Conservation (phyloP, 2,888 invertebrate genomes). For the Tortrix viridana region DNA sequence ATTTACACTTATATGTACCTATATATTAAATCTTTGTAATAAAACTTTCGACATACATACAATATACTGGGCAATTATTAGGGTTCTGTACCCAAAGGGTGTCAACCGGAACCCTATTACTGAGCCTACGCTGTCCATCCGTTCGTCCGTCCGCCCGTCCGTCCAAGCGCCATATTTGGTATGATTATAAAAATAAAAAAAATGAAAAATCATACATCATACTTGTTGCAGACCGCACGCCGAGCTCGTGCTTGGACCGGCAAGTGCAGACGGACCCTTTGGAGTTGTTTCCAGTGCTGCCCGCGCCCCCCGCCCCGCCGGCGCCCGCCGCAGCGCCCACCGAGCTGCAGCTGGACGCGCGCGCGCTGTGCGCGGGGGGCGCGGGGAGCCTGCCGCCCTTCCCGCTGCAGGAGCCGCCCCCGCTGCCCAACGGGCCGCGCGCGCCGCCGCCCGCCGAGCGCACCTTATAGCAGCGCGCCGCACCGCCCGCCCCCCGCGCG, state of each 20-base stretch:
- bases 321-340: conserved; percentile 28
- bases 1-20: no score
- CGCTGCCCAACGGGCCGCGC: conserved; percentile 35
- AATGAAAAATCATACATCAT: no score
- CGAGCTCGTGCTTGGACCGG: conserved; percentile 52
- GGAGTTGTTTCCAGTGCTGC: conserved; percentile 45
- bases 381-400: conserved; percentile 46
- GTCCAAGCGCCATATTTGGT: no score
- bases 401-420: conserved; percentile 26
- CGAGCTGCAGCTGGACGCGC: conserved; percentile 43
- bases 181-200: no score
- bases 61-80: no score
- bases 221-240: conserved; percentile 57
- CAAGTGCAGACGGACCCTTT: conserved; percentile 72
- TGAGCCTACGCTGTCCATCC: no score
- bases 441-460: conserved; percentile 32
- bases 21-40: no score
- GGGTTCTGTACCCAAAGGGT: no score
- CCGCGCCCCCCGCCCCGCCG: conserved; percentile 28
- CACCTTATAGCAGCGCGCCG: conserved; percentile 39
- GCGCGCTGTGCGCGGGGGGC: conserved; percentile 44
- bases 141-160: no score
- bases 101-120: no score
- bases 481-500: conserved; percentile 42
- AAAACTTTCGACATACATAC: neutral